Evolutionary conservation across 1,140 invertebrate species (phyloP).

Genomic region (Danaus melanippus): DNA sequence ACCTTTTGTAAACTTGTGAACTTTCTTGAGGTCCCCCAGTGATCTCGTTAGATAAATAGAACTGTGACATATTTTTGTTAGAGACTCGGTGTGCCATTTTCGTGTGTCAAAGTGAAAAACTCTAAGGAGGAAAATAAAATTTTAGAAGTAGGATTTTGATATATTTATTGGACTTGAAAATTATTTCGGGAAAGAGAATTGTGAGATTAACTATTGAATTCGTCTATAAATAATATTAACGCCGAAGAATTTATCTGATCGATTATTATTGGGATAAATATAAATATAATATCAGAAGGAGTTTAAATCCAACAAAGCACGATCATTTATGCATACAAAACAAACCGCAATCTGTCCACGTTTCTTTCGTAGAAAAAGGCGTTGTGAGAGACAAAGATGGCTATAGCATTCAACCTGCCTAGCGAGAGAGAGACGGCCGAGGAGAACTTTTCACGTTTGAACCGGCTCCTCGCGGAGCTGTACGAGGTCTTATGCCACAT

Average conservation of each 20-base stretch:
- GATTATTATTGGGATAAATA: slow-evolving; percentile 7
- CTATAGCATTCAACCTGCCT: slow-evolving; percentile 70
- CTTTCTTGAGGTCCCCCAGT: slow-evolving; percentile 31
- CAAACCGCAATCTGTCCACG: slow-evolving; percentile 54
- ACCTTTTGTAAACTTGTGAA: slow-evolving; percentile 59
- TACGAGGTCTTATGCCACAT: slow-evolving; percentile 70
- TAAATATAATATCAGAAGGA: slow-evolving; percentile 24
- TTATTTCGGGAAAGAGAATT: too few relatives aligned
- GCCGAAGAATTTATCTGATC: too few relatives aligned
- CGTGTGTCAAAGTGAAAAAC: slow-evolving; percentile 41
- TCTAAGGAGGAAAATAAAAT: slow-evolving; percentile 16
- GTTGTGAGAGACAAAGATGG: slow-evolving; percentile 61
- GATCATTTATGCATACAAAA: slow-evolving; percentile 63
- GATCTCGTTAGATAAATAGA: slow-evolving; percentile 43
- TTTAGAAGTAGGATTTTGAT: slow-evolving; percentile 19
- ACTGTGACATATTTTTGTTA: slow-evolving; percentile 32
- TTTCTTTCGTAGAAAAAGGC: slow-evolving; percentile 62
- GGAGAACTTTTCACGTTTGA: slow-evolving; percentile 69
- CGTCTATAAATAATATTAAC: too few relatives aligned
- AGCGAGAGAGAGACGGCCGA: slow-evolving; percentile 67
- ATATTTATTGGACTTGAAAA: slow-evolving; percentile 15
- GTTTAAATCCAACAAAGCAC: slow-evolving; percentile 30
- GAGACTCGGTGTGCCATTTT: slow-evolving; percentile 39
- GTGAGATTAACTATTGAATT: too few relatives aligned
- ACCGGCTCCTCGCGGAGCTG: slow-evolving; percentile 67